A percentile compares a stretch with the other conserved stretches of the same genome.
Evolutionary conservation across 2,797 vertebrate species (phyloP).

Genomic region (Notolabrus celidotus): DNA sequence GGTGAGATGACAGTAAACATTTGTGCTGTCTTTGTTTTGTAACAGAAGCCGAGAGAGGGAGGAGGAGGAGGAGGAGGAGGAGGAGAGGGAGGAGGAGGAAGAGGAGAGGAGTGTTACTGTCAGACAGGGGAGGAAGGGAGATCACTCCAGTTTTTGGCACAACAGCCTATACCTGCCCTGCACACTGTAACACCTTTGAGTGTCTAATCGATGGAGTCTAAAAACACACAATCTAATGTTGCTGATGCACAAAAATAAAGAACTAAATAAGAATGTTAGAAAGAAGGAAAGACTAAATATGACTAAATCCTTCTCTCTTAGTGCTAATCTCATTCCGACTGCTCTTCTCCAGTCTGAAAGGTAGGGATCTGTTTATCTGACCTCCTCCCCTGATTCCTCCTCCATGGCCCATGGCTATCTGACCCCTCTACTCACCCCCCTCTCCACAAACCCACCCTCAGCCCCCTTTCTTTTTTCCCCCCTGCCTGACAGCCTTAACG

Average conservation of each 20-base stretch:
- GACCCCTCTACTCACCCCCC: constrained; percentile 78
- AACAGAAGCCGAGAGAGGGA: constrained; percentile 65
- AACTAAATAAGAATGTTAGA: not conserved
- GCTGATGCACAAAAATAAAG: constrained; percentile 1
- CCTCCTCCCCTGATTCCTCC: constrained; percentile 82
- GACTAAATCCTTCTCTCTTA: constrained; percentile 9
- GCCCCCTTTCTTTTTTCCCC: constrained; percentile 55
- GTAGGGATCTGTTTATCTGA: constrained; percentile 84
- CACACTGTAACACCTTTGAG: constrained; percentile 37
- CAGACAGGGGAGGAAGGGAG: constrained; percentile 76
- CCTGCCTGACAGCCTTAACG: constrained; percentile 29
- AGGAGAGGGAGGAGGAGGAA: constrained; percentile 58
- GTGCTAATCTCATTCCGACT: constrained; percentile 48
- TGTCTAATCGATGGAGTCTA: constrained; percentile 24
- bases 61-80: constrained; percentile 36
- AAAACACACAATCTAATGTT: constrained; percentile 26
- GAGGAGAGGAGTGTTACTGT: constrained; percentile 81
- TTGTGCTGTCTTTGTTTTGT: constrained; percentile 84
- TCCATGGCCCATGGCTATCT: constrained; percentile 83
- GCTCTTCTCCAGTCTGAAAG: constrained; percentile 71
- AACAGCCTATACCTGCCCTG: constrained; percentile 73
- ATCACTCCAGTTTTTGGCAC: constrained; percentile 68
- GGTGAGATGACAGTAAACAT: constrained; percentile 81
- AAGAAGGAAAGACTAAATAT: constrained; percentile 5
- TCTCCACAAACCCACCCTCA: constrained; percentile 30